Evolutionary conservation across 2,888 invertebrate genomes (phyloP).

Genomic region (Cephus spinipes): DNA sequence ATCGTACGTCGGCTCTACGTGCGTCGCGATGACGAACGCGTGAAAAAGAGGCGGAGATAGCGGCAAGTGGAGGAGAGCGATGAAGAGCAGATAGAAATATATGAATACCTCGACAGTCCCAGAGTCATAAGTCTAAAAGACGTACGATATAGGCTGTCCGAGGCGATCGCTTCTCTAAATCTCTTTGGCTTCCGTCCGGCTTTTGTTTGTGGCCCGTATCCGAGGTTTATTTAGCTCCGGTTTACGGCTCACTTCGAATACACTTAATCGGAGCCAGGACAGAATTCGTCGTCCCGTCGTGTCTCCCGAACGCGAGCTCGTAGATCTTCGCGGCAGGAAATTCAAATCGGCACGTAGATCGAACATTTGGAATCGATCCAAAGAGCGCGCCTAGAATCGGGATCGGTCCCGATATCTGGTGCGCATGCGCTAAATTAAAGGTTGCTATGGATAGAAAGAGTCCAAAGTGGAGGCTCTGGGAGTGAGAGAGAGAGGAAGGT

Average conservation of each 20-base stretch:
- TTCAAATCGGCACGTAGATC: neutral
- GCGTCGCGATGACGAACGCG: neutral
- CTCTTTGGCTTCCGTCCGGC: constrained; percentile 6
- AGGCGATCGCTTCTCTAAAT: constrained; percentile 26
- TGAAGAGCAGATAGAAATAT: neutral
- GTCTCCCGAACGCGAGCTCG: neutral
- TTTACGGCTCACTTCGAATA: constrained; percentile 61
- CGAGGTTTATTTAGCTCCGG: constrained; percentile 60
- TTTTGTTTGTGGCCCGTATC: constrained; percentile 32
- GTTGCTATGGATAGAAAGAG: constrained; percentile 8
- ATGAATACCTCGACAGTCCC: neutral
- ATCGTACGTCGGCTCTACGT: neutral
- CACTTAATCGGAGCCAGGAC: constrained; percentile 56
- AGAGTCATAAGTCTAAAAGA: constrained; percentile 27
- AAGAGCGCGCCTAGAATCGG: constrained; percentile 25
- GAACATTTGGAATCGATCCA: constrained; percentile 60
- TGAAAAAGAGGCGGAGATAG: neutral
- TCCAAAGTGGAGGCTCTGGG: constrained; percentile 11
- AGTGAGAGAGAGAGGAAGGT: constrained; percentile 17
- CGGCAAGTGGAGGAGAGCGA: neutral
- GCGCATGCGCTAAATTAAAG: constrained; percentile 3
- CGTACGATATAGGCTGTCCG: constrained; percentile 22
- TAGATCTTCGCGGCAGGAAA: neutral
- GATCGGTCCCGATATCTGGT: neutral
- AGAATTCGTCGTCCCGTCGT: constrained; percentile 38